These are phyloP conservation scores for Hedya salicella DNA, from an alignment of 2,888 invertebrate genomes.

Conservation along the genomic window DNA sequence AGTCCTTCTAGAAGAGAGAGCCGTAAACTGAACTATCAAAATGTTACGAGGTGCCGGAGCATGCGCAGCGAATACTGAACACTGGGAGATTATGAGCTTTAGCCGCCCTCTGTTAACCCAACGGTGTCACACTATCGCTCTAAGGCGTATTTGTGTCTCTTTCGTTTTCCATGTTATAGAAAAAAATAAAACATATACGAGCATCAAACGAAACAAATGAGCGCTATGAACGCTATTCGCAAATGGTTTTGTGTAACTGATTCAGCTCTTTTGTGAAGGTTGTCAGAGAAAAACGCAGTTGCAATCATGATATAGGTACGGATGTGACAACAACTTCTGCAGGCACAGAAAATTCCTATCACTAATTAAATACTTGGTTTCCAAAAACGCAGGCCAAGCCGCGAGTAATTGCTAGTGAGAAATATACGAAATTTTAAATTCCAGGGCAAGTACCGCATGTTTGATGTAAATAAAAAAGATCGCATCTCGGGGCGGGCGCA, in stretches of 20 bases:
- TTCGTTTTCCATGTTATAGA: background rate
- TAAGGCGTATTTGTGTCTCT: background rate
- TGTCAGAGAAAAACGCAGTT: no score
- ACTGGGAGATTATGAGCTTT: background rate
- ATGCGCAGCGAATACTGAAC: conserved; percentile 4
- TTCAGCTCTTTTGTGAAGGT: no score
- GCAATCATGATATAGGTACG: no score
- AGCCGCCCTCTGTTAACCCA: background rate
- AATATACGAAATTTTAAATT: background rate
- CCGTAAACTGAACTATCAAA: conserved; percentile 13
- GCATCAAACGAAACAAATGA: no score
- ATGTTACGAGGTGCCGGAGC: conserved; percentile 10
- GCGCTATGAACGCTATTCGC: no score
- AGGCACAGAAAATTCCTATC: no score
- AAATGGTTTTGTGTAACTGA: no score
- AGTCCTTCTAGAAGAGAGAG: background rate
- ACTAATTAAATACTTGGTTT: no score
- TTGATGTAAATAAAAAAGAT: conserved; percentile 7
- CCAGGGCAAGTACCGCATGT: background rate
- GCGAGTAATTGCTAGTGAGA: background rate
- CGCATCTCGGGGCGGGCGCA: conserved; percentile 12
- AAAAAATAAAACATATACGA: no score
- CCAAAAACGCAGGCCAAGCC: no score
- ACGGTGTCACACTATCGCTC: background rate
- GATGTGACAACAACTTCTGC: no score